Percentiles rank a stretch among this genome's conserved stretches.
These are phyloP conservation scores for Kobus ellipsiprymnus DNA, from an alignment of 2,113 vertebrate species.

Conservation along the genomic window DNA sequence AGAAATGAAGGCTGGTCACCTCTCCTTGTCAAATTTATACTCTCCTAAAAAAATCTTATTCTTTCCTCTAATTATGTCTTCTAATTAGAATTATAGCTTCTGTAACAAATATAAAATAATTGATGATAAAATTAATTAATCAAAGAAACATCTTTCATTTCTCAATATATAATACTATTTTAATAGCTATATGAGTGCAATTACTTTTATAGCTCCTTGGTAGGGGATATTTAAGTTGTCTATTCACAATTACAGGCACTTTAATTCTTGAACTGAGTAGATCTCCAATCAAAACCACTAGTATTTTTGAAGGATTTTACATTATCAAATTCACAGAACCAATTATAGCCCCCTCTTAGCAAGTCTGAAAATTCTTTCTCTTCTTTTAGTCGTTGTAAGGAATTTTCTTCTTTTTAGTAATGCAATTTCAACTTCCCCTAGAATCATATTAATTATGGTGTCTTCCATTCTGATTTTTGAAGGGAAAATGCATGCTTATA, in stretches of 20 bases:
- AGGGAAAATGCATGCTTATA: not conserved
- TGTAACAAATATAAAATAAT: not conserved
- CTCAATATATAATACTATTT: not conserved
- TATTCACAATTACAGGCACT: not conserved
- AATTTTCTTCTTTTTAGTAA: not conserved
- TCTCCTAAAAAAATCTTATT: not conserved
- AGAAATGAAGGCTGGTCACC: not conserved
- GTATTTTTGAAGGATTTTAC: not conserved
- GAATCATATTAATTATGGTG: not conserved
- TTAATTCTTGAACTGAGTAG: not conserved
- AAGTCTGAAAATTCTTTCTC: not conserved
- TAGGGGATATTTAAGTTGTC: not conserved
- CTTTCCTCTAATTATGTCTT: not conserved
- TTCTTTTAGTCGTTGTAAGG: not conserved
- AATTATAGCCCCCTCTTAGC: not conserved
- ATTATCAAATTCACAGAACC: not conserved
- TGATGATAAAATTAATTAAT: not conserved
- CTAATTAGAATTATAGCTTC: not conserved
- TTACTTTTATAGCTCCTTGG: not conserved
- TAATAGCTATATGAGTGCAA: not conserved
- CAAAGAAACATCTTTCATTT: not conserved
- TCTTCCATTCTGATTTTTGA: not conserved
- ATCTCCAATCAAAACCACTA: not conserved
- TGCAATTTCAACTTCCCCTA: not conserved
- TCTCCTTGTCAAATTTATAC: constrained; percentile 13